Conservation (phyloP, 2,113 vertebrate genomes). For the Petrocephalus microphthalmus region DNA sequence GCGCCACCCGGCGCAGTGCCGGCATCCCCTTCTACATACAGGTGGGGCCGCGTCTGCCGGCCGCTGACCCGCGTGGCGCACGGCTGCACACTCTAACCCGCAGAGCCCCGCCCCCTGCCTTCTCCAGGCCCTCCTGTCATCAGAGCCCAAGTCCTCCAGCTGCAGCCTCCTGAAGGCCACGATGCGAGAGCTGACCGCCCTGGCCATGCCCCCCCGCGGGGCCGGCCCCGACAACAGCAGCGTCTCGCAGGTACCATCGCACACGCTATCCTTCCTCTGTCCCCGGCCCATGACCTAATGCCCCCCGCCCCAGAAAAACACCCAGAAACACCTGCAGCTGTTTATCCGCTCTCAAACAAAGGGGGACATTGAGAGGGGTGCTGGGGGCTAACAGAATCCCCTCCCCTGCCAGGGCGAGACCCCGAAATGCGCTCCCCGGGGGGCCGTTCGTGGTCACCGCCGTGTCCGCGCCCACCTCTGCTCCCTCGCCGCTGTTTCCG, state of each 20-base stretch:
- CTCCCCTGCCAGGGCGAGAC: neutral
- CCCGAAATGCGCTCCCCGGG: neutral
- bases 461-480: neutral
- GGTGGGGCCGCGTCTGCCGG: constrained; percentile 52
- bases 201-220: constrained; percentile 64
- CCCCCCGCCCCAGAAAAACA: neutral
- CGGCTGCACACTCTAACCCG: neutral
- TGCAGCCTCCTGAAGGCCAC: constrained; percentile 80
- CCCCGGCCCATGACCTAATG: neutral
- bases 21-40: constrained; percentile 96
- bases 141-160: constrained; percentile 84
- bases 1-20: constrained; percentile 88
- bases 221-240: constrained; percentile 54
- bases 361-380: neutral
- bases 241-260: constrained; percentile 75
- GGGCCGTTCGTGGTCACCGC: neutral
- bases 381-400: neutral
- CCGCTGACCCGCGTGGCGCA: neutral
- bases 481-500: neutral
- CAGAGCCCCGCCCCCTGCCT: neutral
- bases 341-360: neutral
- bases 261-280: neutral
- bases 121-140: constrained; percentile 80
- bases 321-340: neutral
- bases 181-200: constrained; percentile 76